phyloP scores from a whole-genome alignment of 2,888 invertebrate genomes.

The Apamea monoglypha region DNA sequence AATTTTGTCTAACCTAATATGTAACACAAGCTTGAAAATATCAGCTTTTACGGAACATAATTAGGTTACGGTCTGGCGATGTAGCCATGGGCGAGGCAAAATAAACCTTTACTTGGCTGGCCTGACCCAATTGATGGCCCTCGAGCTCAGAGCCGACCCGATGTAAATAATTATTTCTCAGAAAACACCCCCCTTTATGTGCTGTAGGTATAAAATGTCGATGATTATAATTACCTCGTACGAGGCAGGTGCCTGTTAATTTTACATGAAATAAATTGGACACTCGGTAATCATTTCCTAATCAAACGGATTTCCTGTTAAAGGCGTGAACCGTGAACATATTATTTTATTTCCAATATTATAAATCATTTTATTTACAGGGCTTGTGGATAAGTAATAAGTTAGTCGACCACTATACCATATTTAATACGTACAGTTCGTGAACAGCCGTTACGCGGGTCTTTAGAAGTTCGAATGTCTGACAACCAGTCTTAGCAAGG shows the following conservation, averaged over 20 bases:
- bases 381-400: too few relatives aligned
- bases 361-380: too few relatives aligned
- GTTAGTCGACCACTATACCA: too few relatives aligned
- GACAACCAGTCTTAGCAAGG: too few relatives aligned
- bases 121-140: conserved; percentile 67
- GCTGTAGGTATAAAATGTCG: conserved; percentile 1
- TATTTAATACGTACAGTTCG: too few relatives aligned
- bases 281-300: neutral
- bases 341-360: neutral
- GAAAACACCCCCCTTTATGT: conserved; percentile 30
- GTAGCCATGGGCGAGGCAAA: conserved; percentile 39
- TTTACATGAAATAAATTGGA: conserved; percentile 1
- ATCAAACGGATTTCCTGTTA: neutral
- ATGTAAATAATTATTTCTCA: conserved; percentile 48
- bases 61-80: conserved; percentile 38
- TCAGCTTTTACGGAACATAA: conserved; percentile 33
- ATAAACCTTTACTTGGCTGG: conserved; percentile 61
- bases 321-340: neutral
- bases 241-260: conserved; percentile 1
- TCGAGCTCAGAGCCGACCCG: conserved; percentile 46
- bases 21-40: conserved; percentile 19
- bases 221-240: conserved; percentile 20
- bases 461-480: too few relatives aligned
- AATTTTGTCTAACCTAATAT: neutral
- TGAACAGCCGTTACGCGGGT: too few relatives aligned